Base-by-base conservation (phyloP, 2,113 vertebrate species). In the Channa maculata region DNA sequence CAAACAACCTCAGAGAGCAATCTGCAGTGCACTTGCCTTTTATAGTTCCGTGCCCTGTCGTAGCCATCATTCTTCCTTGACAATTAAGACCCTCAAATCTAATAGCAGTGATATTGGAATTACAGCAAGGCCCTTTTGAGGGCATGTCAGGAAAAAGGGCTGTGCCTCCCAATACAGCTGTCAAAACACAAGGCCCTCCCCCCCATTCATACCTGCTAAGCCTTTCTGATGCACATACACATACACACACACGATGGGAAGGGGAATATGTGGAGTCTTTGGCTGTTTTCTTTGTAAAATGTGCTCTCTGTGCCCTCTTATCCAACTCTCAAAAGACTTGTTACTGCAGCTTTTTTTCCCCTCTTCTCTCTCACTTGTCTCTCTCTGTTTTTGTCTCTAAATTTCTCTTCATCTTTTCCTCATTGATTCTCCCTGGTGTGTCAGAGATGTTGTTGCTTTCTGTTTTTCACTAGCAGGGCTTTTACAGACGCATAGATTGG, bases 71-170 rank as follows among this genome's bases (percentile, higher is more conserved):
- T 94, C 93, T 93, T 94, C 87, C 91, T 86, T 90, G 94, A 94
- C 94, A 93, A 94, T 95, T 95, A 94, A 94, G 91, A 92, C 89
- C 85, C 87, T 91, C 85, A 90, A 94, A 94, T 94, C 91, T 94
- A 94, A 94, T 93, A 90, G 91, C 83, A 68, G 81, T 81, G 90
- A 93, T 94, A 94, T 94, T 94, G 91, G 91, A 94, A 92, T 92
- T 93, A 92, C 86, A 85, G 88, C 79, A 54, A 72, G 77, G 85
- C 64, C 86, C 89, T 89, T 88, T 79, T 83, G 87, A 88, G 88
- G 78, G 84, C 67, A 85, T 83, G 84, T 84, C 87, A 81, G 68
- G 76, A 82, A 60, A 80, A 73, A 65, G 75, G 77, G 75, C 72
- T 82, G 77, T 60, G 43, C 77, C 85, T 91, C 91, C 85, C 86